Conservation (phyloP, 2,888 invertebrate genomes). For the Hyalella azteca region DNA sequence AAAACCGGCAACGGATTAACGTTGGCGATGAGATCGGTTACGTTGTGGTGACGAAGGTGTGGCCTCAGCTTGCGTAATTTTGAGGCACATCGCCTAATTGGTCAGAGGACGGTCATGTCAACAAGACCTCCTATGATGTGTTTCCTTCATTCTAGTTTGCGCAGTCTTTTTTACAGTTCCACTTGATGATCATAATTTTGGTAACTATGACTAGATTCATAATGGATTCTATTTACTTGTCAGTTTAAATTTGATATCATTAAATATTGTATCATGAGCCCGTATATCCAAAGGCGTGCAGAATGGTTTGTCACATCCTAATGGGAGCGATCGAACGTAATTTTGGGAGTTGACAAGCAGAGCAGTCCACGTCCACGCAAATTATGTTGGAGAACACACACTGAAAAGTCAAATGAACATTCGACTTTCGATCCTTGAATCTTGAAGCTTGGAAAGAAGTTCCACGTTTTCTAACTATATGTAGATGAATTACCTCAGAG, state of each 20-base stretch:
- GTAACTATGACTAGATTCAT: not conserved
- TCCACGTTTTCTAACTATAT: not conserved
- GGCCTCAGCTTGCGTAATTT: not conserved
- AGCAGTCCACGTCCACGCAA: not conserved
- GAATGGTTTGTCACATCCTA: not conserved
- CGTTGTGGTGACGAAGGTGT: not conserved
- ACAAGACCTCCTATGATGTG: slow-evolving; percentile 15
- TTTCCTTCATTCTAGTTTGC: not conserved
- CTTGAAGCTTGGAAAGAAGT: no score
- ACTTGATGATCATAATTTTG: not conserved
- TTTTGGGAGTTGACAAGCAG: not conserved
- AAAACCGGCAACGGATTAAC: not conserved
- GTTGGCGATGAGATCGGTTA: not conserved
- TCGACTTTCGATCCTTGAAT: not conserved
- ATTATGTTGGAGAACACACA: not conserved
- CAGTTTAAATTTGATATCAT: not conserved
- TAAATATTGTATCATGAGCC: not conserved
- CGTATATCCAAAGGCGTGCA: not conserved
- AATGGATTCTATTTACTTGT: not conserved
- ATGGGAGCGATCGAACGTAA: not conserved
- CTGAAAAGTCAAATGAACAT: not conserved
- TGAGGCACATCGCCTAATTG: not conserved
- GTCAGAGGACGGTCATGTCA: not conserved
- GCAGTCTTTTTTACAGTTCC: not conserved
- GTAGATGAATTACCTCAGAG: no score